phyloP scores from a whole-genome alignment of 1,140 invertebrate species.

The Plodia interpunctella region DNA sequence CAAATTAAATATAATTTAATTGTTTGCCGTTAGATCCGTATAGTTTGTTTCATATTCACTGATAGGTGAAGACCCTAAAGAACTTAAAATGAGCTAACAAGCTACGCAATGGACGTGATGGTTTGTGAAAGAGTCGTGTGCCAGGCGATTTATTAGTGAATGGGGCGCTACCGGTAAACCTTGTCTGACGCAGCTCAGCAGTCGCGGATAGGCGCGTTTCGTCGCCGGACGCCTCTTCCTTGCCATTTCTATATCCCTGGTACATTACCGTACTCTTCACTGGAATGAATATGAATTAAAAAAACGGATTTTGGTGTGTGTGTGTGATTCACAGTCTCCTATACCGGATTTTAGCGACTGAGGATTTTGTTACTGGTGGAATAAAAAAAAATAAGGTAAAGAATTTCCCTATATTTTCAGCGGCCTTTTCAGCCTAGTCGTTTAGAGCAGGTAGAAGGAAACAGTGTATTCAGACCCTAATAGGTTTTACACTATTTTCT shows the following conservation, averaged over 20 bases:
- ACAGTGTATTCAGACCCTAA: constrained; percentile 3
- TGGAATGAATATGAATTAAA: constrained; percentile 8
- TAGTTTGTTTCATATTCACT: too few relatives aligned
- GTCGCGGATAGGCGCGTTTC: constrained; percentile 25
- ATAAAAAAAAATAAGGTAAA: constrained; percentile 4
- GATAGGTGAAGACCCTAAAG: too few relatives aligned
- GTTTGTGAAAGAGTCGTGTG: neutral
- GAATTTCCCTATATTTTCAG: neutral
- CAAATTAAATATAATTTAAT: constrained; percentile 16
- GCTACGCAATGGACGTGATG: neutral
- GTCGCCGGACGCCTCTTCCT: constrained; percentile 10
- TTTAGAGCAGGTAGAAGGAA: constrained; percentile 8
- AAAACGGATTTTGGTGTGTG: neutral
- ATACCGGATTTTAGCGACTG: constrained; percentile 1
- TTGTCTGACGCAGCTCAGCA: constrained; percentile 16
- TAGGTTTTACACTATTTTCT: neutral
- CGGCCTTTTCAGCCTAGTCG: constrained; percentile 9
- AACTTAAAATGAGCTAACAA: neutral
- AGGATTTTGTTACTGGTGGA: neutral
- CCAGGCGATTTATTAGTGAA: constrained; percentile 7
- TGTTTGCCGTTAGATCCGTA: constrained; percentile 8
- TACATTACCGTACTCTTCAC: constrained; percentile 11
- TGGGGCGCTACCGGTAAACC: constrained; percentile 16
- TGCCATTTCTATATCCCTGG: constrained; percentile 13
- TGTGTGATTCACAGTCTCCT: neutral